phyloP scores from a whole-genome alignment of 2,888 invertebrate species.

The Drosophila sordidula region DNA sequence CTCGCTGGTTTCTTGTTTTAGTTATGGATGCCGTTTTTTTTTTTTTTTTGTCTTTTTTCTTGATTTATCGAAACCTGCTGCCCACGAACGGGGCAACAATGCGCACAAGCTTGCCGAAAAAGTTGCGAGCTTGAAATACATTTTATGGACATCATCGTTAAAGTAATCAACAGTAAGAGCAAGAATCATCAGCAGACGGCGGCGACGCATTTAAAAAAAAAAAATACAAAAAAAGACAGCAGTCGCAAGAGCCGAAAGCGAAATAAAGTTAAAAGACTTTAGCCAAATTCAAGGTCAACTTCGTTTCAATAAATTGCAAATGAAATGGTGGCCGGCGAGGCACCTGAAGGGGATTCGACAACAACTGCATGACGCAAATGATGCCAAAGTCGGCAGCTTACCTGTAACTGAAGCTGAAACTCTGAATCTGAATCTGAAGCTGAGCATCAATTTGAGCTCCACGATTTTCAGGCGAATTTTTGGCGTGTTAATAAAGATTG shows the following conservation, averaged over 20 bases:
- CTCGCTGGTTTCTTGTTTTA: slow-evolving; percentile 30
- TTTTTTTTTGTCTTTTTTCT: slow-evolving; percentile 26
- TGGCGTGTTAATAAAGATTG: slow-evolving; percentile 64
- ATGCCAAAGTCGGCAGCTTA: slow-evolving; percentile 60
- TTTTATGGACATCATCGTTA: slow-evolving; percentile 77
- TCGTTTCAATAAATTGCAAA: slow-evolving; percentile 79
- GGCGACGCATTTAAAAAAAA: slow-evolving; percentile 39
- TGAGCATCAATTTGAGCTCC: slow-evolving; percentile 13
- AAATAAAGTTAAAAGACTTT: slow-evolving; percentile 79
- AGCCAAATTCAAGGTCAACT: slow-evolving; percentile 81
- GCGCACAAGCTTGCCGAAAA: slow-evolving; percentile 42
- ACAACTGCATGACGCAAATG: slow-evolving; percentile 70
- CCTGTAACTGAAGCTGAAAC: slow-evolving; percentile 55
- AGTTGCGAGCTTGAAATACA: slow-evolving; percentile 57
- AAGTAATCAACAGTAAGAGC: slow-evolving; percentile 74
- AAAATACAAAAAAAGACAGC: slow-evolving; percentile 24
- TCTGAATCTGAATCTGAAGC: slow-evolving; percentile 20
- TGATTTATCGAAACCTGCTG: slow-evolving; percentile 59
- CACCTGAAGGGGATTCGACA: slow-evolving; percentile 31
- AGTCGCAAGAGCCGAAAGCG: slow-evolving; percentile 44
- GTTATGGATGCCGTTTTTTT: background rate
- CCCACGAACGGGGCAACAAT: slow-evolving; percentile 31
- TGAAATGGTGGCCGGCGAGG: slow-evolving; percentile 56
- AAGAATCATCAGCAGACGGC: slow-evolving; percentile 66
- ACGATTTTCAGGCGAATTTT: slow-evolving; percentile 57